Percentiles rank a stretch among this genome's conserved stretches.
These are phyloP conservation scores for Delphinus delphis DNA, from an alignment of 2,113 vertebrate species.

Conservation along the genomic window DNA sequence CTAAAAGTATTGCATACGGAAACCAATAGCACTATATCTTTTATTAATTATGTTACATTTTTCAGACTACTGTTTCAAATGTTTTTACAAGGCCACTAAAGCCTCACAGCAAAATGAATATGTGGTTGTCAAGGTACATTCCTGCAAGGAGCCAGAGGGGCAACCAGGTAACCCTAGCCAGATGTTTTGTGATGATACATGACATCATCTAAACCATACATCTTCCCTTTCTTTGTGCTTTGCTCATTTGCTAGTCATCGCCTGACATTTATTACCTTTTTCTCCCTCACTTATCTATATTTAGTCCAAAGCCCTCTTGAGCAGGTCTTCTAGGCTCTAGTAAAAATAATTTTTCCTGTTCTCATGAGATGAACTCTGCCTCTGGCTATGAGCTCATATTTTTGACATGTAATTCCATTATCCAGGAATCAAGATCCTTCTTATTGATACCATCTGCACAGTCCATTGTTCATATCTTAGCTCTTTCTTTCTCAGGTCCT, in stretches of 20 bases:
- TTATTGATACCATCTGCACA: conserved; percentile 48
- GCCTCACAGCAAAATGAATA: not conserved
- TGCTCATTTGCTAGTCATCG: conserved; percentile 5
- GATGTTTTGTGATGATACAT: conserved; percentile 8
- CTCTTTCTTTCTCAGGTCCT: not conserved
- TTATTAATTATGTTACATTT: conserved; percentile 12
- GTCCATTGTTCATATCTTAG: not conserved
- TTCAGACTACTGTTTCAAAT: conserved; percentile 17
- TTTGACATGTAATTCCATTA: conserved; percentile 46
- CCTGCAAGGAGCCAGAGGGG: not conserved
- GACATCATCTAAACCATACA: conserved; percentile 29
- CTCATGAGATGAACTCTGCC: not conserved
- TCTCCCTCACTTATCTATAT: not conserved
- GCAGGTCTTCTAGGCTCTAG: not conserved
- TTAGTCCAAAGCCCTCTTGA: not conserved
- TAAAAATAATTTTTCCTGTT: conserved; percentile 29
- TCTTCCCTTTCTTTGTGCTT: conserved; percentile 7
- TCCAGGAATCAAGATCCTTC: not conserved
- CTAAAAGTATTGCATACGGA: not conserved
- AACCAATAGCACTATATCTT: not conserved
- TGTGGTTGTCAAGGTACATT: not conserved
- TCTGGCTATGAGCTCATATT: conserved; percentile 29
- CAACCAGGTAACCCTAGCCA: not conserved
- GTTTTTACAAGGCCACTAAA: not conserved
- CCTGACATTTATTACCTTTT: conserved; percentile 41